Conservation (phyloP, 2,888 invertebrate genomes). For the Sicus ferrugineus region DNA sequence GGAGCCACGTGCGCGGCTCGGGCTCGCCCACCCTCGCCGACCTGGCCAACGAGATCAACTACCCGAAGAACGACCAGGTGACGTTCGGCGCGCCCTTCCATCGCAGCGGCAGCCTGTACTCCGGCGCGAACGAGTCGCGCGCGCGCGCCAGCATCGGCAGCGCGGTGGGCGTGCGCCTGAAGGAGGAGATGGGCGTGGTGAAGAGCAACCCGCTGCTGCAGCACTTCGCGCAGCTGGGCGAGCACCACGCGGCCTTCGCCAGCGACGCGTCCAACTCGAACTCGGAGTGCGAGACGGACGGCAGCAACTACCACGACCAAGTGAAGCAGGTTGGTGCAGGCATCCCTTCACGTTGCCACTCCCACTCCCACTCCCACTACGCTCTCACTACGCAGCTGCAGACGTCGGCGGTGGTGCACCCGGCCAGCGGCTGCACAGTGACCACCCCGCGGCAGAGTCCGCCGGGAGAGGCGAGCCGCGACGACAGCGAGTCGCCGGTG, state of each 20-base stretch:
- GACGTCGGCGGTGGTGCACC: slow-evolving; percentile 79
- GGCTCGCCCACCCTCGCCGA: slow-evolving; percentile 56
- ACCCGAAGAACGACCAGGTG: slow-evolving; percentile 64
- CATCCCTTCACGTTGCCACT: not conserved
- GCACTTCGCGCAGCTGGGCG: slow-evolving; percentile 69
- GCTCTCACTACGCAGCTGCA: slow-evolving; percentile 61
- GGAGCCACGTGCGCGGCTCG: slow-evolving; percentile 56
- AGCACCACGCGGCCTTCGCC: slow-evolving; percentile 65
- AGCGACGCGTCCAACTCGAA: slow-evolving; percentile 71
- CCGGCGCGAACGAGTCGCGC: slow-evolving; percentile 54
- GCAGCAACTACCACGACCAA: slow-evolving; percentile 49
- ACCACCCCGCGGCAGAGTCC: slow-evolving; percentile 35
- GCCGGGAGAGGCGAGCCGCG: slow-evolving; percentile 44
- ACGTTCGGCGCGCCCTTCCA: slow-evolving; percentile 62
- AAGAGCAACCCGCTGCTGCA: slow-evolving; percentile 80
- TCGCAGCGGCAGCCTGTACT: slow-evolving; percentile 61
- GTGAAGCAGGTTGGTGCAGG: slow-evolving; percentile 57
- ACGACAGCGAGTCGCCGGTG: slow-evolving; percentile 38
- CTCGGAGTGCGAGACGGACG: slow-evolving; percentile 71
- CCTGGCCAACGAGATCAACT: slow-evolving; percentile 64
- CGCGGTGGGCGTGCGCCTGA: slow-evolving; percentile 40
- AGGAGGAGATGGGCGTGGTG: slow-evolving; percentile 73
- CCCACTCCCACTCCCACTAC: not conserved
- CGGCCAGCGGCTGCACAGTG: slow-evolving; percentile 52
- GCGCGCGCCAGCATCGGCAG: slow-evolving; percentile 59